Conservation (phyloP, 2,888 invertebrate genomes). For the Hemaris fuciformis region DNA sequence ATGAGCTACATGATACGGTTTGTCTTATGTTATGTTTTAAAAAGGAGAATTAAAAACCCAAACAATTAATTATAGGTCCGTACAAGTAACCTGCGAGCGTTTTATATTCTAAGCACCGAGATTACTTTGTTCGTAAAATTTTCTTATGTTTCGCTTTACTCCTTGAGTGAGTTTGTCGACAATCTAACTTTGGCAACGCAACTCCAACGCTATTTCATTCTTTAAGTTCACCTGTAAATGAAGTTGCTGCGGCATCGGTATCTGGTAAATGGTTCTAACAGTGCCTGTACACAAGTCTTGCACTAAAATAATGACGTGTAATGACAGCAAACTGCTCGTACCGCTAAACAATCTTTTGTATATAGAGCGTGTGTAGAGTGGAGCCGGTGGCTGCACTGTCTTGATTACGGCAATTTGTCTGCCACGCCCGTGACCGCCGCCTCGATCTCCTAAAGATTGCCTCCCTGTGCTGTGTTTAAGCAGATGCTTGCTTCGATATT, state of each 20-base stretch:
- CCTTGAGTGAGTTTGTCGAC: too few relatives aligned
- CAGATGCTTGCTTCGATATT: not conserved
- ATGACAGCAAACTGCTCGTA: slow-evolving; percentile 12
- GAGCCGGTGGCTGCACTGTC: slow-evolving; percentile 19
- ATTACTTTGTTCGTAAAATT: too few relatives aligned
- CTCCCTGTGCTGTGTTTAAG: slow-evolving; percentile 7
- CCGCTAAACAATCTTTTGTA: slow-evolving; percentile 24
- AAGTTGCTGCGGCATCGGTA: not conserved
- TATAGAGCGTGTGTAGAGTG: slow-evolving; percentile 15
- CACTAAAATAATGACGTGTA: not conserved
- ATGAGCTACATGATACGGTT: too few relatives aligned
- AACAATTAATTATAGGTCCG: too few relatives aligned
- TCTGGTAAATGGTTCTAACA: not conserved
- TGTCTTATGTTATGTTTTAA: too few relatives aligned
- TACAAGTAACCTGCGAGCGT: too few relatives aligned
- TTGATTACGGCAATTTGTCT: slow-evolving; percentile 61
- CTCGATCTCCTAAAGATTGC: slow-evolving; percentile 25
- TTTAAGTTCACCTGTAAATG: not conserved
- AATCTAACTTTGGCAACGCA: not conserved
- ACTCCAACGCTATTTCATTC: not conserved
- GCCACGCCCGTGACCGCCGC: slow-evolving; percentile 27
- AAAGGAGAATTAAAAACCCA: too few relatives aligned
- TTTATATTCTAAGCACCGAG: too few relatives aligned
- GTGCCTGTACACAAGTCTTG: not conserved
- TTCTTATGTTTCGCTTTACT: too few relatives aligned